Conservation (phyloP, 2,888 invertebrate species). For the Polia nebulosa region DNA sequence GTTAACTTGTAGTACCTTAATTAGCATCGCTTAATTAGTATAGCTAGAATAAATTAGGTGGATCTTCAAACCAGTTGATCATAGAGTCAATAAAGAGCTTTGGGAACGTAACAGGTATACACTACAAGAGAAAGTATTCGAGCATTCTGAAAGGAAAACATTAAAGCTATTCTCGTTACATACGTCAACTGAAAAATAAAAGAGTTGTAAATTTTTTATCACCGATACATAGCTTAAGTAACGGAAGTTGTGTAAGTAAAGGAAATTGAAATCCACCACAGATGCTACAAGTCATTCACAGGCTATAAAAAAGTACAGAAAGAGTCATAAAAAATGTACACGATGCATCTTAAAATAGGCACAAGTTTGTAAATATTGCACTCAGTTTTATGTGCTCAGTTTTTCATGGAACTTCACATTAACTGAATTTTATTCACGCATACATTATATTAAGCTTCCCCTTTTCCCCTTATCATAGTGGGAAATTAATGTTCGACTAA, state of each 20-base stretch:
- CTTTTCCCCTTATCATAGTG: conserved; percentile 35
- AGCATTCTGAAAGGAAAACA: conserved; percentile 19
- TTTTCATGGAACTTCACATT: conserved; percentile 46
- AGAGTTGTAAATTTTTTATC: conserved; percentile 84
- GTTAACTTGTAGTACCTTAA: background rate
- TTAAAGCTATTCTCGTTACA: conserved; percentile 63
- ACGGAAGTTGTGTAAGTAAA: conserved; percentile 87
- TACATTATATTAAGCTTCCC: conserved; percentile 28
- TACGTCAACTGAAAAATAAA: conserved; percentile 77
- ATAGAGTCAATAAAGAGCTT: background rate
- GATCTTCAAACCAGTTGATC: background rate
- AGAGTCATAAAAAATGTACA: conserved; percentile 84
- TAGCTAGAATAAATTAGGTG: background rate
- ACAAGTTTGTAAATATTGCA: conserved; percentile 65
- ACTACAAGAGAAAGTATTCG: background rate
- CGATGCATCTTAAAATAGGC: conserved; percentile 78
- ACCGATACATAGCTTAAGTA: conserved; percentile 82
- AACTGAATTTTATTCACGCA: conserved; percentile 30
- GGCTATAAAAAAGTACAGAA: conserved; percentile 84
- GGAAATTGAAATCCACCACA: conserved; percentile 89
- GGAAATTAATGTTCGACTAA: conserved; percentile 34
- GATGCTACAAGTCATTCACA: conserved; percentile 87
- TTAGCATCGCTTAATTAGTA: background rate
- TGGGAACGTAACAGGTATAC: background rate
- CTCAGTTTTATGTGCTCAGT: conserved; percentile 39